Evolutionary conservation across 2,113 vertebrate species (phyloP).

Genomic region (Bufo bufo): DNA sequence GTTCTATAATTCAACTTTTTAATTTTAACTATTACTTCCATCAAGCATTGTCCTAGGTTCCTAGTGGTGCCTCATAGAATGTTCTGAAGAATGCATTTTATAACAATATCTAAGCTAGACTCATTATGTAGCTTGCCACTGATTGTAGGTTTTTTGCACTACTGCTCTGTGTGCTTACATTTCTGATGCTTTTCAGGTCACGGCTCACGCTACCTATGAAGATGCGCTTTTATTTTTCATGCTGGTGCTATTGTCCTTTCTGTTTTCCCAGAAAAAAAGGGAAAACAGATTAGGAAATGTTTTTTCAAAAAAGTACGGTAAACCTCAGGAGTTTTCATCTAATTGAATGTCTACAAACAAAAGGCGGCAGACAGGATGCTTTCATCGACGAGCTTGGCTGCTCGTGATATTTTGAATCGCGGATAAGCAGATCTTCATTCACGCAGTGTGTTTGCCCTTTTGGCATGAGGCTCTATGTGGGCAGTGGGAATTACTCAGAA

Average conservation of each 20-base stretch:
- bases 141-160: background rate
- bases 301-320: slow-evolving; percentile 3
- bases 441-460: slow-evolving; percentile 30
- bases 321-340: slow-evolving; percentile 5
- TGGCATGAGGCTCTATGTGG: slow-evolving; percentile 14
- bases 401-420: slow-evolving; percentile 25
- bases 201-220: background rate
- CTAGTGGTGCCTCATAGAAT: background rate
- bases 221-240: background rate
- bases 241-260: background rate
- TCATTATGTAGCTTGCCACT: background rate
- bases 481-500: slow-evolving; percentile 2
- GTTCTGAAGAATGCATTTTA: background rate
- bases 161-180: background rate
- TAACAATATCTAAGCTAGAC: background rate
- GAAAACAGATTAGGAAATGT: slow-evolving; percentile 26
- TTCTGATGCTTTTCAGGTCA: background rate
- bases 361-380: slow-evolving; percentile 30
- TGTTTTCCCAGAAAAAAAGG: background rate
- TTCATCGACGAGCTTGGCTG: slow-evolving; percentile 28
- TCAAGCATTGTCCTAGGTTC: background rate
- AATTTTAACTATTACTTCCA: background rate
- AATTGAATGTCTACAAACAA: slow-evolving; percentile 34
- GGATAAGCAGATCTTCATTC: slow-evolving; percentile 28
- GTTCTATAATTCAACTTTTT: background rate